Evolutionary conservation across 2,797 vertebrate species (phyloP).

Genomic region (Crocidura indochinensis): DNA sequence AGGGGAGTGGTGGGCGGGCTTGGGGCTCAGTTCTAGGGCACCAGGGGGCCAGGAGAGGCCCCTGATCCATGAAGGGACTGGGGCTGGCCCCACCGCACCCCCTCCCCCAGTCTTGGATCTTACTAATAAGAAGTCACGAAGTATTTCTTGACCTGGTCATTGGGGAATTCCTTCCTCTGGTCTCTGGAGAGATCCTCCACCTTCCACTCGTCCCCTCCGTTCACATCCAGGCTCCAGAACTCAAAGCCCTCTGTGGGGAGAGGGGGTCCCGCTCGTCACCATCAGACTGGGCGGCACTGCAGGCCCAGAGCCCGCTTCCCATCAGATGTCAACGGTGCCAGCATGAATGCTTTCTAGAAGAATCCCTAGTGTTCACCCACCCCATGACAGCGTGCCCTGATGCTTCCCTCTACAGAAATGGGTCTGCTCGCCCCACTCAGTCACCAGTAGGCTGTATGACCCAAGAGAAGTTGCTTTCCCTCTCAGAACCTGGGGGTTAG

Average conservation of each 20-base stretch:
- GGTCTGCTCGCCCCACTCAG: neutral
- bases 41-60: neutral
- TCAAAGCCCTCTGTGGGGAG: constrained; percentile 89
- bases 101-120: constrained; percentile 78
- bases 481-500: constrained; percentile 51
- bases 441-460: neutral
- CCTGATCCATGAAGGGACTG: neutral
- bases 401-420: neutral
- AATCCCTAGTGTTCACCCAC: neutral
- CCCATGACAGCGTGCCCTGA: neutral
- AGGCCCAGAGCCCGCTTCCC: rapidly evolving
- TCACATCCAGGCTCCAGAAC: constrained; percentile 91
- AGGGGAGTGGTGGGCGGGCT: constrained; percentile 37
- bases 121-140: constrained; percentile 96
- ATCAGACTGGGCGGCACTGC: neutral
- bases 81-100: constrained; percentile 16
- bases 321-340: neutral
- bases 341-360: neutral
- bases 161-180: constrained; percentile 88
- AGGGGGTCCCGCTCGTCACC: constrained; percentile 12
- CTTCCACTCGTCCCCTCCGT: constrained; percentile 92
- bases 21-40: constrained; percentile 58
- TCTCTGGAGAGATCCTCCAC: constrained; percentile 87
- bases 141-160: constrained; percentile 90
- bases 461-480: neutral